phyloP scores from a whole-genome alignment of 2,797 vertebrate genomes.

The Tachyglossus aculeatus region DNA sequence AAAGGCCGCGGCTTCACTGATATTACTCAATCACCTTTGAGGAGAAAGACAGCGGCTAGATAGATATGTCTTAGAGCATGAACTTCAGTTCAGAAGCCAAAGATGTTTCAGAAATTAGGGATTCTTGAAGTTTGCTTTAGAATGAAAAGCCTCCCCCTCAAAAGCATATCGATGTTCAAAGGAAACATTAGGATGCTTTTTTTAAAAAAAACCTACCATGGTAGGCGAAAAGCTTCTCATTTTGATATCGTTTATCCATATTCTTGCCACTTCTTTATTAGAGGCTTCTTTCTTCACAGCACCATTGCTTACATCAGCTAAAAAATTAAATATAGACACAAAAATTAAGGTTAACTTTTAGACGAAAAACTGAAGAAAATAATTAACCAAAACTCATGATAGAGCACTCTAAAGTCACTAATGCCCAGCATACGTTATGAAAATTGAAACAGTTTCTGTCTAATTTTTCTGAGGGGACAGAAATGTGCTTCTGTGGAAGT shows the following conservation, averaged over 20 bases:
- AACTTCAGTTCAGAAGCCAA: too few relatives aligned
- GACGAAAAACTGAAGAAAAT: background rate
- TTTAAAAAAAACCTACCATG: slow-evolving; percentile 77
- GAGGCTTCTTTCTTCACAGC: slow-evolving; percentile 90
- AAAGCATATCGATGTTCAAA: background rate
- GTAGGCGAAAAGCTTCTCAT: slow-evolving; percentile 90
- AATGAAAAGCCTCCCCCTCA: background rate
- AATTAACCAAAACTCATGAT: background rate
- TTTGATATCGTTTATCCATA: slow-evolving; percentile 94
- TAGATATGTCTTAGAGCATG: too few relatives aligned
- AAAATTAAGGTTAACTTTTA: background rate
- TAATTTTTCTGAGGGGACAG: too few relatives aligned
- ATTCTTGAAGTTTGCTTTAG: background rate
- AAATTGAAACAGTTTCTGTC: too few relatives aligned
- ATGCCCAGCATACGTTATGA: too few relatives aligned
- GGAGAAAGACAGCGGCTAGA: too few relatives aligned
- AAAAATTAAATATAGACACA: too few relatives aligned
- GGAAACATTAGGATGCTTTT: background rate
- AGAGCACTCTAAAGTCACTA: too few relatives aligned
- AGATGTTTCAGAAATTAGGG: too few relatives aligned
- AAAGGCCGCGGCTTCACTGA: too few relatives aligned
- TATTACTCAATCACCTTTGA: too few relatives aligned
- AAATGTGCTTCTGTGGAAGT: too few relatives aligned
- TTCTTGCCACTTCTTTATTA: slow-evolving; percentile 89
- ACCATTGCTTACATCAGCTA: slow-evolving; percentile 93